A percentile compares a stretch with the other conserved stretches of the same genome.
Evolutionary conservation across 2,113 vertebrate species (phyloP).

Genomic region (Crotalus horridus): DNA sequence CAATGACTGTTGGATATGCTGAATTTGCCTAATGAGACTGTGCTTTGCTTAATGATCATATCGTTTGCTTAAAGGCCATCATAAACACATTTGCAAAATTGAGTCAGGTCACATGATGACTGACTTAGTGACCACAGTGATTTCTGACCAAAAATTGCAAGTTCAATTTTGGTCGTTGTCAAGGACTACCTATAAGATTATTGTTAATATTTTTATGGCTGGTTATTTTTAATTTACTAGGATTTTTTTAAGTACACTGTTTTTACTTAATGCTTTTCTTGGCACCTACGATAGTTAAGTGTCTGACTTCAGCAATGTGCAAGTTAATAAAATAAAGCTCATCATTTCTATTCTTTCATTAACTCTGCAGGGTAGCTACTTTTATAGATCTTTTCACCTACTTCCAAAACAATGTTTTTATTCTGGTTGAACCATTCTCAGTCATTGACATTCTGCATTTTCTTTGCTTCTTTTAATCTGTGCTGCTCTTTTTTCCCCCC

Average conservation of each 20-base stretch:
- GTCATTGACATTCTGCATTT: not conserved
- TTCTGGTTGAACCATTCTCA: not conserved
- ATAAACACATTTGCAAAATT: not conserved
- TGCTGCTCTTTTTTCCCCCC: not conserved
- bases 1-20: not conserved
- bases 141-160: not conserved
- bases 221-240: not conserved
- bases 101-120: not conserved
- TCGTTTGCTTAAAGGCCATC: not conserved
- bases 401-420: not conserved
- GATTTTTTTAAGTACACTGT: not conserved
- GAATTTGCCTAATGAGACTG: not conserved
- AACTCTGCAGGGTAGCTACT: not conserved
- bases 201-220: not conserved
- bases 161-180: not conserved
- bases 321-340: not conserved
- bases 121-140: not conserved
- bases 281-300: not conserved
- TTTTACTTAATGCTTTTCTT: not conserved
- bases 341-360: not conserved
- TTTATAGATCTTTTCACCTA: not conserved
- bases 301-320: not conserved
- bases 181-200: not conserved
- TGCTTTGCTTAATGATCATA: not conserved
- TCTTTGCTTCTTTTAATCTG: not conserved